These are phyloP conservation scores for Xylota segnis DNA, from an alignment of 2,888 invertebrate genomes.

Conservation along the genomic window DNA sequence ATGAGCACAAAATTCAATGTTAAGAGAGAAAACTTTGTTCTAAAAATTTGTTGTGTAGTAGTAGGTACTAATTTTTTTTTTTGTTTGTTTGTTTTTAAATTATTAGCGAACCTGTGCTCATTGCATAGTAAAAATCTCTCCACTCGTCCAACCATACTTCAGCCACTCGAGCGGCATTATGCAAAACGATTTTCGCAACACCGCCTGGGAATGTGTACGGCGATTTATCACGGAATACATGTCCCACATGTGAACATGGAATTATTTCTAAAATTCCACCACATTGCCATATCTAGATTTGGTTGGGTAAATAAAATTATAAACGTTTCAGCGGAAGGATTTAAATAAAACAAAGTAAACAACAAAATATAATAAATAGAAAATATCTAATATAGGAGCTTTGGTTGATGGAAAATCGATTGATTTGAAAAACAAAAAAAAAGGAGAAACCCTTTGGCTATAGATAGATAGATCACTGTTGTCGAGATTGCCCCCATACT, in stretches of 20 bases:
- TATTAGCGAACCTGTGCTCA: constrained; percentile 95
- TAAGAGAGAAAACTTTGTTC: constrained; percentile 66
- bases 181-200: constrained; percentile 97
- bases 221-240: constrained; percentile 98
- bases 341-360: constrained; percentile 26
- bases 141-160: constrained; percentile 99
- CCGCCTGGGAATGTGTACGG: constrained; percentile 99
- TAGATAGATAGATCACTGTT: not conserved
- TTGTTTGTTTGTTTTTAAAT: constrained; percentile 5
- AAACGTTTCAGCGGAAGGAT: constrained; percentile 58
- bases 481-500: constrained; percentile 77
- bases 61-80: constrained; percentile 46
- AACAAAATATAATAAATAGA: constrained; percentile 13
- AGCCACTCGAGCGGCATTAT: constrained; percentile 99
- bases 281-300: constrained; percentile 96
- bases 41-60: constrained; percentile 53
- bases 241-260: constrained; percentile 98
- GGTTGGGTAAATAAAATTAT: constrained; percentile 57
- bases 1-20: constrained; percentile 81
- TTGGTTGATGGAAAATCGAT: constrained; percentile 44
- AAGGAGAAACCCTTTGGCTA: constrained; percentile 25
- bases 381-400: constrained; percentile 29
- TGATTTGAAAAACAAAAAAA: constrained; percentile 11
- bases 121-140: constrained; percentile 99
- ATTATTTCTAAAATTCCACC: constrained; percentile 97